Conservation (phyloP, 2,113 vertebrate species). For the Australoheros scitulus region DNA sequence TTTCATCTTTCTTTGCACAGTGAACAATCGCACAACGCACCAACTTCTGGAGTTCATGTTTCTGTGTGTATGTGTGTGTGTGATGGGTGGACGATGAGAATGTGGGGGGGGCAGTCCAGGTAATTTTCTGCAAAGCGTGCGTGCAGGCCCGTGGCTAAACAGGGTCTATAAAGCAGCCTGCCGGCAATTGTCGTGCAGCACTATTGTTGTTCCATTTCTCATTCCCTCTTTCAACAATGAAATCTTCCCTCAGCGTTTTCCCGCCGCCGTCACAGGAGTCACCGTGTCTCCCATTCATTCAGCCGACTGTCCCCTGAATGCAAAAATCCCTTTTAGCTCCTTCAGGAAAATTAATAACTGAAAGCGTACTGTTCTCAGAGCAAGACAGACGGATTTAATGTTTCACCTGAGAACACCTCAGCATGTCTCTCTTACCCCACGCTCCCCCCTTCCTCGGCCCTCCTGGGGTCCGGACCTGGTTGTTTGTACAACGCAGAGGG, state of each 20-base stretch:
- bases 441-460: neutral
- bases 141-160: conserved; percentile 52
- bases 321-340: conserved; percentile 37
- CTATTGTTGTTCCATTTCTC: conserved; percentile 61
- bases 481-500: conserved; percentile 59
- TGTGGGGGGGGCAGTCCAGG: neutral
- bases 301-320: conserved; percentile 27
- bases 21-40: conserved; percentile 17
- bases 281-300: conserved; percentile 47
- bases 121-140: conserved; percentile 48
- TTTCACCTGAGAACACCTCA: conserved; percentile 33
- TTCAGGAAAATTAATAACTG: conserved; percentile 45
- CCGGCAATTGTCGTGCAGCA: conserved; percentile 30
- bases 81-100: neutral
- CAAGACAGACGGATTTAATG: conserved; percentile 36
- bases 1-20: conserved; percentile 16
- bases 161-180: conserved; percentile 37
- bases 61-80: neutral
- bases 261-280: neutral
- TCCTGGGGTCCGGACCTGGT: conserved; percentile 7
- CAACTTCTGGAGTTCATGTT: neutral
- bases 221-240: conserved; percentile 52
- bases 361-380: conserved; percentile 31
- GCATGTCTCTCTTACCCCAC: neutral
- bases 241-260: conserved; percentile 38